A percentile compares a stretch with the other conserved stretches of the same genome.
phyloP scores from a whole-genome alignment of 2,797 vertebrate species.

The Poeciliopsis presidionis region DNA sequence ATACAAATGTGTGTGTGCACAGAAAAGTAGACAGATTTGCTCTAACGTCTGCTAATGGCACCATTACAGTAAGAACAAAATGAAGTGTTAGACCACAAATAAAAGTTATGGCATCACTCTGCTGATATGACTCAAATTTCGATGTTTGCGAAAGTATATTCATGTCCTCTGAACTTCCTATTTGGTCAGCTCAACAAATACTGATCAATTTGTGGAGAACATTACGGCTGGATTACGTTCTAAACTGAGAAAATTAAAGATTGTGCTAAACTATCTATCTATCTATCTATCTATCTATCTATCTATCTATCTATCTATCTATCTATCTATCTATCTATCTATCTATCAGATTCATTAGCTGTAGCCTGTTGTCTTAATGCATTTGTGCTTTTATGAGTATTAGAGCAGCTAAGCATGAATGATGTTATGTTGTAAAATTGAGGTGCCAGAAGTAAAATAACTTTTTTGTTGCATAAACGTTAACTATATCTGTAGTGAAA shows the following conservation, averaged over 20 bases:
- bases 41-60: neutral
- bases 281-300: neutral
- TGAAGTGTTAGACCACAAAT: neutral
- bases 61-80: slow-evolving; percentile 10
- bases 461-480: neutral
- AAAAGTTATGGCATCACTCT: neutral
- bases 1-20: slow-evolving; percentile 14
- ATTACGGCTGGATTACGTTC: neutral
- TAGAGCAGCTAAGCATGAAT: neutral
- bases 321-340: neutral
- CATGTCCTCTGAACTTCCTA: neutral
- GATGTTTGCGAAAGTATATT: neutral
- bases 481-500: neutral
- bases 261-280: neutral
- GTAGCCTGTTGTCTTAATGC: neutral
- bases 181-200: neutral
- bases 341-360: neutral
- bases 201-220: neutral
- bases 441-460: neutral
- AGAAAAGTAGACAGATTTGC: slow-evolving; percentile 12
- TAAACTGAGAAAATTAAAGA: neutral
- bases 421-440: neutral
- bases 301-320: neutral
- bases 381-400: neutral
- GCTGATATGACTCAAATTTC: neutral